Percentiles rank a stretch among this genome's conserved stretches.
These are phyloP conservation scores for Cephus pygmeus DNA, from an alignment of 2,888 invertebrate genomes.

Conservation along the genomic window DNA sequence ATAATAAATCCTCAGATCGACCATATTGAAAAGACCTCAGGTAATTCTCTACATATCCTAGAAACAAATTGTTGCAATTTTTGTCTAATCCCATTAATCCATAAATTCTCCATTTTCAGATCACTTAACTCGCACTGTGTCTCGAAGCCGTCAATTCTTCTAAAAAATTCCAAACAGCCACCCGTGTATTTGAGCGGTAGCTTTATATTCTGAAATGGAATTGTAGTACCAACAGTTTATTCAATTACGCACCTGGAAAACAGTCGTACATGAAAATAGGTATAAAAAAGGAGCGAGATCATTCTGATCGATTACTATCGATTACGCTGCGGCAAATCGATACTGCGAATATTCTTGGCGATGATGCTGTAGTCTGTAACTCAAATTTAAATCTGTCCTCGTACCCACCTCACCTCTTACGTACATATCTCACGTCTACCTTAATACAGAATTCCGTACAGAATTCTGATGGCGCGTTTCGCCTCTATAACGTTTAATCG, in stretches of 20 bases:
- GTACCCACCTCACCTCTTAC: neutral
- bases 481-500: neutral
- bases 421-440: neutral
- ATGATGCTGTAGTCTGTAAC: neutral
- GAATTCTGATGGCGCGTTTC: neutral
- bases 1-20: neutral
- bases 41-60: neutral
- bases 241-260: neutral
- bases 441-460: neutral
- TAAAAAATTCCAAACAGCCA: neutral
- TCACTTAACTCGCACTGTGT: neutral
- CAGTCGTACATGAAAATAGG: neutral
- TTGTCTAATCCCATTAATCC: neutral
- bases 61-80: too few species aligned
- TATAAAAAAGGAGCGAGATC: neutral
- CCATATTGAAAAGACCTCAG: neutral
- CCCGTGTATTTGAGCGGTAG: too few species aligned
- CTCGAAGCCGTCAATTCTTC: neutral
- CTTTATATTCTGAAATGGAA: neutral
- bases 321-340: neutral
- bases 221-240: neutral
- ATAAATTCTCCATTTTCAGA: too few species aligned
- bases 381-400: neutral
- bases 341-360: neutral
- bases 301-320: neutral